Evolutionary conservation across 2,113 vertebrate species (phyloP).

Genomic region (Taxidea taxus): DNA sequence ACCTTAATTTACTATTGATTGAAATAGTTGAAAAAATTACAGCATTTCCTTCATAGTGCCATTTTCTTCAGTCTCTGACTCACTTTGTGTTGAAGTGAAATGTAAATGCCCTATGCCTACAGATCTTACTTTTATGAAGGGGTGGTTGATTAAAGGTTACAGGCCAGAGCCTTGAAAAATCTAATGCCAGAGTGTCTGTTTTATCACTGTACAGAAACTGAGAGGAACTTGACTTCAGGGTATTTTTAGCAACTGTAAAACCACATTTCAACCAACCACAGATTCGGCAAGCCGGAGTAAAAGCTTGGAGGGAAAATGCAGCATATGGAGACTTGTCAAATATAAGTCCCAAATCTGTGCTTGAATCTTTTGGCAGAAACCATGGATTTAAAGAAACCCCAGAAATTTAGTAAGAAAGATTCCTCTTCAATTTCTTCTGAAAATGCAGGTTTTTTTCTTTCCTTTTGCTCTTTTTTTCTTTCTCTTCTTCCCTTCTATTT

Average conservation of each 20-base stretch:
- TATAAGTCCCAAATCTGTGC: constrained; percentile 65
- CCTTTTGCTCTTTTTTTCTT: background rate
- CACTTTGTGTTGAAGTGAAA: background rate
- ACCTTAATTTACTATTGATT: background rate
- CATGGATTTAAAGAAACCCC: constrained; percentile 61
- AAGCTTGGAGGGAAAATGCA: constrained; percentile 62
- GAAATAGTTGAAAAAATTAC: background rate
- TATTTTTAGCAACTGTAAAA: constrained; percentile 63
- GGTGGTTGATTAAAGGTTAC: background rate
- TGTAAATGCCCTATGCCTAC: background rate
- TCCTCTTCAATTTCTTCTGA: constrained; percentile 9
- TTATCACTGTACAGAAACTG: background rate
- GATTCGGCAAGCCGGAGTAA: constrained; percentile 28
- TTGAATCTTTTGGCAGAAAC: constrained; percentile 65
- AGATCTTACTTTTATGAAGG: background rate
- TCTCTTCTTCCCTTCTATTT: background rate
- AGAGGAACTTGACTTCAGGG: constrained; percentile 19
- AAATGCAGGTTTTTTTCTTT: background rate
- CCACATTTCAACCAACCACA: constrained; percentile 53
- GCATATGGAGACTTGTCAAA: constrained; percentile 70
- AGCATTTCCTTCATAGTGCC: background rate
- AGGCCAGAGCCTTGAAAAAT: background rate
- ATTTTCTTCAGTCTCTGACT: background rate
- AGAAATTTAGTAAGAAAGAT: constrained; percentile 43
- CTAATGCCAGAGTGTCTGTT: background rate